These are phyloP conservation scores for Macropodus opercularis DNA, from an alignment of 2,797 vertebrate genomes.

Conservation along the genomic window DNA sequence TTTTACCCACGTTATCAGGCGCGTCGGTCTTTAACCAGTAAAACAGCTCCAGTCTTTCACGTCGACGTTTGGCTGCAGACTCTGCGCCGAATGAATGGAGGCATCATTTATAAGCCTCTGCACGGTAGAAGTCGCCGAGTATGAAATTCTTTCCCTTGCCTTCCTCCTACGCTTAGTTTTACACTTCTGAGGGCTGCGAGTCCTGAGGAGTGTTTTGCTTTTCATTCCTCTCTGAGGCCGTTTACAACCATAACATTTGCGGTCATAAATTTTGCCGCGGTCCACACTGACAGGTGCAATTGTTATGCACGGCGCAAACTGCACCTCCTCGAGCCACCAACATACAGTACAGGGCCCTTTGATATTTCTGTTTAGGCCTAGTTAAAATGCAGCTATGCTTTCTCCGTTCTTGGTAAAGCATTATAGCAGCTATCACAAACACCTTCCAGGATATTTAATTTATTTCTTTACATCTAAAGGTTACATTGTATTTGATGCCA, in stretches of 20 bases:
- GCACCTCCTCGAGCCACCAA: conserved; percentile 80
- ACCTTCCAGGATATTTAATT: neutral
- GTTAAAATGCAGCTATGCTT: conserved; percentile 15
- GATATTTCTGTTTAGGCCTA: conserved; percentile 42
- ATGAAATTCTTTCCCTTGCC: conserved; percentile 90
- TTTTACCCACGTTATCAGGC: conserved; percentile 2
- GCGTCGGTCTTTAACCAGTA: conserved; percentile 3
- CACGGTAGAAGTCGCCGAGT: conserved; percentile 80
- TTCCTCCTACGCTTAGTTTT: conserved; percentile 95
- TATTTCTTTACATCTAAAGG: too few relatives aligned
- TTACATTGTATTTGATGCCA: neutral
- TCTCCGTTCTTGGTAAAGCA: conserved; percentile 6
- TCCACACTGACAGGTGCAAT: conserved; percentile 98
- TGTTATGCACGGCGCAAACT: conserved; percentile 92
- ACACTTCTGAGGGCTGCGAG: conserved; percentile 88
- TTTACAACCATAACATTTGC: conserved; percentile 89
- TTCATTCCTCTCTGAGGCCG: conserved; percentile 90
- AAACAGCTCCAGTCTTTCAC: conserved; percentile 22
- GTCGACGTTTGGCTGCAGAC: conserved; percentile 45
- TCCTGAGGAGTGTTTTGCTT: conserved; percentile 88
- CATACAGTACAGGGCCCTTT: conserved; percentile 63
- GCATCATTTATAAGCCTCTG: conserved; percentile 78
- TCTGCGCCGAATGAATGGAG: conserved; percentile 40
- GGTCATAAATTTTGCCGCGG: conserved; percentile 97
- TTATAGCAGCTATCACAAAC: neutral